Conservation (phyloP, 2,113 vertebrate species). For the Aegypius monachus region DNA sequence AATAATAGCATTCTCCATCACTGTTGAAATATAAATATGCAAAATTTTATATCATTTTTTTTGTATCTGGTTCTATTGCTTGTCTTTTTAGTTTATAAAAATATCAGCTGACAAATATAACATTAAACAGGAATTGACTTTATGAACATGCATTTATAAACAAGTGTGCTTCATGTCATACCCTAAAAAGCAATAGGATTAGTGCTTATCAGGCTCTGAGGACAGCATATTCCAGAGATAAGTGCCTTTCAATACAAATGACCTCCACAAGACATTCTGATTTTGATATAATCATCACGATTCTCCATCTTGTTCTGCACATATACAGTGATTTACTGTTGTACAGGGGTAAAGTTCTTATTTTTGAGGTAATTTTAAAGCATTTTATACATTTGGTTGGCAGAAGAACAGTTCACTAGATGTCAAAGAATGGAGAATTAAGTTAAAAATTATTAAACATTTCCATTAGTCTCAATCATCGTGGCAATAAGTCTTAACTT, state of each 20-base stretch:
- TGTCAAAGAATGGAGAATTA: background rate
- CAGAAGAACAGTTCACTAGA: background rate
- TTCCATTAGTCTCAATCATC: background rate
- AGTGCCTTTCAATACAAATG: background rate
- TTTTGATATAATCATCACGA: background rate
- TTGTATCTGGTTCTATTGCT: background rate
- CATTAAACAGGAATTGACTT: background rate
- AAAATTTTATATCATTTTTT: background rate
- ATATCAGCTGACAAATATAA: background rate
- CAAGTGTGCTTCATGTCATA: background rate
- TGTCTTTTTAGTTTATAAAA: background rate
- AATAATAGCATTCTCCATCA: background rate
- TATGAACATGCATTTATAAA: background rate
- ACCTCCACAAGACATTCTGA: background rate
- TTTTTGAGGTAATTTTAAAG: background rate
- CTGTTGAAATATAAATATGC: background rate
- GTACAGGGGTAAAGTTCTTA: background rate
- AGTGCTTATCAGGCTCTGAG: background rate
- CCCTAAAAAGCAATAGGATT: background rate
- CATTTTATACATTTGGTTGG: background rate
- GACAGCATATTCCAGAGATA: background rate
- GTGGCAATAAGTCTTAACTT: background rate
- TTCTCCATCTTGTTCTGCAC: background rate
- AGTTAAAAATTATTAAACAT: background rate
- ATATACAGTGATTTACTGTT: background rate